Evolutionary conservation across 2,797 vertebrate genomes (phyloP), one percentile per base, ranked within the genome.

Genomic region (Thripadectes ignobilis): DNA sequence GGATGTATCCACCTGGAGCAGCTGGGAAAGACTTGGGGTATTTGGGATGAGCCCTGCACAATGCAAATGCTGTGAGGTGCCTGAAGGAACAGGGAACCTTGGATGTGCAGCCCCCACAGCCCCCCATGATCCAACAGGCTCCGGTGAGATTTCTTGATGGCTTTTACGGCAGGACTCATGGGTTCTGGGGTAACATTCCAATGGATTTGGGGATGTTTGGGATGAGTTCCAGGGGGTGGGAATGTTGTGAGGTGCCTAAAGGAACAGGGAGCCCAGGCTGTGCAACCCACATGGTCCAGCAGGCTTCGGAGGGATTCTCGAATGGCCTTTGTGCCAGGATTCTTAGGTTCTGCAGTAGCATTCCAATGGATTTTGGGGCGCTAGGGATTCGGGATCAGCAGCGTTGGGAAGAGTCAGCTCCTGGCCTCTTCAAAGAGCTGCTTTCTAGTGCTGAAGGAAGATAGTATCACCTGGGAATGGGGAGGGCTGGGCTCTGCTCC

Each of bases 391-490:
- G 7, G 75, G 78, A 29, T 69, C 3, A 9, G 74, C 41, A 4
- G 78, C 10, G 7, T 24, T 7, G 48, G 83, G 83, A 90, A 58
- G 39, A 58, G 30, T 29, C 34, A 2, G 61, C 34, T 82, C 22
- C 67, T 86, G 2, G 83, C 71, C 67, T 75, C 92, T 85, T 94
- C 88, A 82, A 88, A 92, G 94, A 67, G 87, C 8, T 18, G 62
- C 94, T 83, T 91, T 92, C 76, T 86, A 83, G 84, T 67, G 87
- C 76, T 10, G 12, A 74, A 84, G 77, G 17, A 63, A 94, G 94
- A 95, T 95, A 90, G 23, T 59, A 95, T 94, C 94, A 58, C 13
- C 92, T 94, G 94, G 94, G 94, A 95, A 93, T 83, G 7, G 34
- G 54, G 72, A 73, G 49, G 76, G 77, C 29, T 17, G 68, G 75